phyloP scores from a whole-genome alignment of 2,113 vertebrate species.

The Microcebus griseorufus region DNA sequence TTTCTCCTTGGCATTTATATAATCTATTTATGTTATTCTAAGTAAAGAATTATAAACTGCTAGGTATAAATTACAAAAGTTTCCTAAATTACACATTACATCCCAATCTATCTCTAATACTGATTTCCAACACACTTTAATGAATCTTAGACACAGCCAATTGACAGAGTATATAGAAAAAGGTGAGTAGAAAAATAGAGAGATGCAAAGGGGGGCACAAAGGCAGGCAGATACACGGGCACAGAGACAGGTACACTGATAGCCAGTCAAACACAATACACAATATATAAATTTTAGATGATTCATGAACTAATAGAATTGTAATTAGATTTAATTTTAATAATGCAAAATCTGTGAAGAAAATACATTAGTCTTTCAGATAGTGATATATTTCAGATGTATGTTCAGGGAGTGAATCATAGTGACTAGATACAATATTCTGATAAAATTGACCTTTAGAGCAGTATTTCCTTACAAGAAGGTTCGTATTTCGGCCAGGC shows the following conservation, averaged over 20 bases:
- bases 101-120: background rate
- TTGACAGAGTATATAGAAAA: background rate
- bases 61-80: background rate
- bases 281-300: background rate
- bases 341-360: background rate
- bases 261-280: background rate
- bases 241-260: background rate
- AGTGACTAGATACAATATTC: background rate
- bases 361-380: constrained; percentile 2
- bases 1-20: background rate
- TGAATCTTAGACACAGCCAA: background rate
- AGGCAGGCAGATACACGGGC: background rate
- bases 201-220: background rate
- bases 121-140: background rate
- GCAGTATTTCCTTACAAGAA: background rate
- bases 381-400: background rate
- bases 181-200: background rate
- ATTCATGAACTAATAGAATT: background rate
- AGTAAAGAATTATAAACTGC: constrained; percentile 33
- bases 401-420: background rate
- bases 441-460: constrained; percentile 18
- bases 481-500: too few relatives aligned
- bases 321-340: background rate
- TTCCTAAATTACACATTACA: background rate
- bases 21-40: background rate